Percentiles rank a stretch among this genome's conserved stretches.
Conservation (phyloP, 1,140 invertebrate species). For the Coenobita brevimanus region DNA sequence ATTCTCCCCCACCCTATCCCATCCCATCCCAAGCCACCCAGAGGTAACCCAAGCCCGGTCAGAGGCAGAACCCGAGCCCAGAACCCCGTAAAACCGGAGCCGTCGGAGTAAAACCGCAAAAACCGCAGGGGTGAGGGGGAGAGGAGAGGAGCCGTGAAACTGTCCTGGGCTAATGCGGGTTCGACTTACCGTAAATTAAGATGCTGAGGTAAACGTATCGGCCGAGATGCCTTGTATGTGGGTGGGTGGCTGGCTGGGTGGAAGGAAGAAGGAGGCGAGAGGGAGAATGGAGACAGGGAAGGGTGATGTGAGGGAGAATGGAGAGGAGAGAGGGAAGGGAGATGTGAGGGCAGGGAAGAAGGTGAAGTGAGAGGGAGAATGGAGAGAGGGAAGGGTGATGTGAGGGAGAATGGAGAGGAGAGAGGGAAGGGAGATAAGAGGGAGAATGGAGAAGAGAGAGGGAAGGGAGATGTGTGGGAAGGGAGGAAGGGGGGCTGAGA, state of each 20-base stretch:
- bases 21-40: constrained; percentile 19
- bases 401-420: neutral
- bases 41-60: neutral
- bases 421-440: neutral
- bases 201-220: constrained; percentile 24
- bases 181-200: constrained; percentile 29
- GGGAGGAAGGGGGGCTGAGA: no score
- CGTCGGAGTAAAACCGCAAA: neutral
- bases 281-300: neutral
- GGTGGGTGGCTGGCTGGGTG: constrained; percentile 1
- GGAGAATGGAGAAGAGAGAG: neutral
- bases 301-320: neutral
- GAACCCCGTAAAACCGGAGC: neutral
- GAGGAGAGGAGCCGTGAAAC: constrained; percentile 11
- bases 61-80: neutral
- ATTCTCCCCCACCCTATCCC: neutral
- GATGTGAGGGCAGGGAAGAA: neutral
- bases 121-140: neutral
- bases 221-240: neutral
- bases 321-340: neutral
- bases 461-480: no score
- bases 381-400: neutral
- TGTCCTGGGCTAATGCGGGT: constrained; percentile 20
- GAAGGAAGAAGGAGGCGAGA: neutral
- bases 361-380: neutral